Percentiles rank a stretch among this genome's conserved stretches.
Evolutionary conservation across 2,888 invertebrate species (phyloP).

Genomic region (Cartodere bifasciata): DNA sequence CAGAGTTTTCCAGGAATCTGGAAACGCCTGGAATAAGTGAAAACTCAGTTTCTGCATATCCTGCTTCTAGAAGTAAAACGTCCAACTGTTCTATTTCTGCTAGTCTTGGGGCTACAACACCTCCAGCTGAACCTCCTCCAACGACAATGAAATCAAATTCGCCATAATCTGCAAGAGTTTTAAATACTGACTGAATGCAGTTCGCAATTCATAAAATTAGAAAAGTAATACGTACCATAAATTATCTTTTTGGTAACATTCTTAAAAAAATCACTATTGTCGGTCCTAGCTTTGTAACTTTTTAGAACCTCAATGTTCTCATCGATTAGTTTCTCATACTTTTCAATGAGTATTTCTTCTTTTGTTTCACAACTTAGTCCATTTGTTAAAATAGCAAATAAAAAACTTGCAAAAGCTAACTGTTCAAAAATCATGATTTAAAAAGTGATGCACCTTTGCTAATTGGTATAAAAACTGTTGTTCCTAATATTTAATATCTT

Average conservation of each 20-base stretch:
- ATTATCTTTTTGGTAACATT: not conserved
- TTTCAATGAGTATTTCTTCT: too few relatives aligned
- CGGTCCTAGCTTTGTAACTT: not conserved
- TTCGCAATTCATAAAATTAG: too few relatives aligned
- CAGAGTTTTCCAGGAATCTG: constrained; percentile 33
- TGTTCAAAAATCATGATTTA: too few relatives aligned
- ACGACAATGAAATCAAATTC: constrained; percentile 35
- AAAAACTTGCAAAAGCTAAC: too few relatives aligned
- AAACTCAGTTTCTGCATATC: constrained; percentile 33
- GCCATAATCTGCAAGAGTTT: constrained; percentile 16
- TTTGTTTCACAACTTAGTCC: too few relatives aligned
- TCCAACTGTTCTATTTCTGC: constrained; percentile 35
- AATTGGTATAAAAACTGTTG: too few relatives aligned
- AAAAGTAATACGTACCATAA: not conserved
- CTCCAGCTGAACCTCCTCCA: constrained; percentile 37
- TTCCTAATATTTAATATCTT: too few relatives aligned
- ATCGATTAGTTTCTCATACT: constrained; percentile 5
- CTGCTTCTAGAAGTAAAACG: constrained; percentile 41
- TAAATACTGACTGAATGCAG: not conserved
- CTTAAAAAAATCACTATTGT: constrained; percentile 1
- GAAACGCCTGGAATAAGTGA: constrained; percentile 37
- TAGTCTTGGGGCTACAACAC: constrained; percentile 37
- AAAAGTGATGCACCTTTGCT: too few relatives aligned
- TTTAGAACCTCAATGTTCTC: not conserved
- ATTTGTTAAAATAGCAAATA: too few relatives aligned